Evolutionary conservation across 2,797 vertebrate species (phyloP), one percentile per base, ranked within the genome.

Genomic region (Falco cherrug): DNA sequence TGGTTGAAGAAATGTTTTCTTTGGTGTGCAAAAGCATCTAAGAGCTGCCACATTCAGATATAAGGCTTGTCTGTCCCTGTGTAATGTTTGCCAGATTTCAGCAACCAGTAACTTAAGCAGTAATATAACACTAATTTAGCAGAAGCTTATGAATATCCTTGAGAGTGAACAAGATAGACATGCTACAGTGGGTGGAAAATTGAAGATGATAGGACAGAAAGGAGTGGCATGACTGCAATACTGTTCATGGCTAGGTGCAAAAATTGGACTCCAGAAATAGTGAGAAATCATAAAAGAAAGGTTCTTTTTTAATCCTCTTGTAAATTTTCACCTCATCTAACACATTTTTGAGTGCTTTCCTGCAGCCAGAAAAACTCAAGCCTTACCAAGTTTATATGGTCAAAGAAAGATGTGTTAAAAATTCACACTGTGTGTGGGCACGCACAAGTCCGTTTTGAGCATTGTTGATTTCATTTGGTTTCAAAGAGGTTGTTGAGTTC

Each of bases 371-470:
- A 87, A 90, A 90, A 1, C 15, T 68, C 33, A 60, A 88, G 8
- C 31, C 47, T 90, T 61, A 78, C 29, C 35, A 63, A 57, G 16
- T 69, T 89, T 73, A 19, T 69, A 53, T 90, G 76, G 93, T 71
- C 60, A 75, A 59, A 67, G 79, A 83, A 87, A 89, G 76, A 86
- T 28, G 31, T 9, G 45, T 90, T 93, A 89, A 94, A 96, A 95
- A 93, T 68, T 88, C 79, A 43, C 0, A 0, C 15, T 31, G 5
- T 68, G 19, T 54, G 87, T 94, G 71, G 84, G 71, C 60, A 60
- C 5, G 5, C 48, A 86, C 29, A 53, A 59, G 43, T 83, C 16
- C 45, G 18, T 74, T 93, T 80, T 78, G 65, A 88, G 45, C 0
- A 7, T 53, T 93, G 65, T 81, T 85, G 71, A 75, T 86, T 94